Evolutionary conservation across 2,797 vertebrate genomes (phyloP), one percentile per base, ranked within the genome.

Genomic region (Spinibarbus caldwelli): DNA sequence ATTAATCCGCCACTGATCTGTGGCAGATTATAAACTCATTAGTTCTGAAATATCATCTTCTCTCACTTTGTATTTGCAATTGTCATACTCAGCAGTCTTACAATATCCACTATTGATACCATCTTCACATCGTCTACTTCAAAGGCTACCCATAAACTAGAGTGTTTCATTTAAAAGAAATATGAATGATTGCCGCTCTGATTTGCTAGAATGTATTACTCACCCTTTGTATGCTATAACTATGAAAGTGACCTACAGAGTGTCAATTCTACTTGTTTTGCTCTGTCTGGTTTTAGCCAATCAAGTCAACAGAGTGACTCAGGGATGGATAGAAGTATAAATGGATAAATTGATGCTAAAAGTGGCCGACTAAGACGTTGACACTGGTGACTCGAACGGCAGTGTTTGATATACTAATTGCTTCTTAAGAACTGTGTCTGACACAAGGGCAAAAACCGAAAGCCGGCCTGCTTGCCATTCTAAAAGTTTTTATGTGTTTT

Each of bases 361-460:
- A 82, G 72, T 47, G 49, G 2, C 47, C 0, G 21, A 77, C 68
- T 19, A 43, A 70, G 70, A 52, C 2, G 21, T 52, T 41, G 78
- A 82, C 72, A 23, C 41, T 64, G 71, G 21, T 38, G 29, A 47
- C 31, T 85, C 38, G 31, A 83, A 52, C 23, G 34, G 73, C 52
- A 59, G 80, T 36, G 34, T 76, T 83, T 83, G 43, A 67, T 83
- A 41, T 59, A 71, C 62, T 84, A 84, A 86, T 88, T 81, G 52
- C 73, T 54, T 84, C 85, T 62, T 78, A 70, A 80, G 78, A 19
- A 66, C 15, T 34, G 26, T 64, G 49, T 70, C 43, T 62, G 81
- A 75, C 85, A 71, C 26, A 4, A 70, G 34, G 73, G 26, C 5
- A 62, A 70, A 79, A 80, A 78, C 26, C 21, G 12, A 83, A 83